phyloP scores from a whole-genome alignment of 2,113 vertebrate genomes.

The Campylomormyrus tamandua region DNA sequence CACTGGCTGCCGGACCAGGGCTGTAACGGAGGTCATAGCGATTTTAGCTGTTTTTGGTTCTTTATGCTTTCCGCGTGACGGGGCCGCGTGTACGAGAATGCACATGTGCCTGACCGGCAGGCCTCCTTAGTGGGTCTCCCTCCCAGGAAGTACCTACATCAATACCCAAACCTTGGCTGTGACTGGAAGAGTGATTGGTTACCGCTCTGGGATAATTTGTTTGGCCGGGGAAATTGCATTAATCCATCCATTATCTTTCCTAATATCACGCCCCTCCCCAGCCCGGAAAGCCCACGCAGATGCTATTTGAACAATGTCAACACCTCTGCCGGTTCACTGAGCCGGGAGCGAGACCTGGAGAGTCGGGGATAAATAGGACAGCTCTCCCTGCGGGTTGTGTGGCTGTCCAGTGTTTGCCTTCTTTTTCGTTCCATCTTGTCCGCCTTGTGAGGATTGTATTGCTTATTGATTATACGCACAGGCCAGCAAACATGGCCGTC shows the following conservation, averaged over 20 bases:
- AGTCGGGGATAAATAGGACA: neutral
- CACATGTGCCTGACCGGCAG: neutral
- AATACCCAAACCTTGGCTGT: slow-evolving; percentile 12
- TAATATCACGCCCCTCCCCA: slow-evolving; percentile 28
- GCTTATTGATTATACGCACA: slow-evolving; percentile 33
- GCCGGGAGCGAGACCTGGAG: neutral
- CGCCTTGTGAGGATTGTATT: neutral
- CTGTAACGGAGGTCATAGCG: neutral
- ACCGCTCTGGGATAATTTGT: slow-evolving; percentile 1
- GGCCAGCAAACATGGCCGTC: slow-evolving; percentile 3
- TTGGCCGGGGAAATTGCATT: slow-evolving; percentile 13
- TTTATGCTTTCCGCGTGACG: neutral
- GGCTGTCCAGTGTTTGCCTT: slow-evolving; percentile 14
- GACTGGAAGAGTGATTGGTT: neutral
- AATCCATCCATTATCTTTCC: slow-evolving; percentile 27
- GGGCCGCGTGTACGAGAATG: neutral
- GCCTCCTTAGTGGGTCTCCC: slow-evolving; percentile 10
- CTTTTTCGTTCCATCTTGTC: neutral
- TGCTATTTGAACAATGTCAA: neutral
- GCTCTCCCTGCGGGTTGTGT: neutral
- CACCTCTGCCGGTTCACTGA: neutral
- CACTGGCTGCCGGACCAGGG: neutral
- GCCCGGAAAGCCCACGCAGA: slow-evolving; percentile 5
- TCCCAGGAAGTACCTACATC: slow-evolving; percentile 9
- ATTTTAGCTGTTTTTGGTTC: neutral